Evolutionary conservation across 2,113 vertebrate species (phyloP).

Genomic region (Barnardius zonarius): DNA sequence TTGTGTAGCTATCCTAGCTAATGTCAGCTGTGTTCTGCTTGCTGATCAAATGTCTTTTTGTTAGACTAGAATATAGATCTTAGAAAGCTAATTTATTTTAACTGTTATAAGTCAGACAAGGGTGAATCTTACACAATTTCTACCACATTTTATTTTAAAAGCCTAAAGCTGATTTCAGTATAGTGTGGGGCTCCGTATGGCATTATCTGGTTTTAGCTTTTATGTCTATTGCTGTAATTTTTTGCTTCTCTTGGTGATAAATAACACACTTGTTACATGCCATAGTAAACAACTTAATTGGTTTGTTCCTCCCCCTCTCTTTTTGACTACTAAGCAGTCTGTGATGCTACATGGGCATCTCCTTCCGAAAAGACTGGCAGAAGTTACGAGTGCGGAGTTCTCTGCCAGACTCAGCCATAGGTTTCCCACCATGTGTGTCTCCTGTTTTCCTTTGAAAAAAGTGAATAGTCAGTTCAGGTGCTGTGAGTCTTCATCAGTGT

Average conservation of each 20-base stretch:
- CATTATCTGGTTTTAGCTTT: not conserved
- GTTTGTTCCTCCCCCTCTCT: not conserved
- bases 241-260: not conserved
- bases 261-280: not conserved
- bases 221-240: not conserved
- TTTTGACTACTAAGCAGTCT: not conserved
- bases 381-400: not conserved
- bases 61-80: not conserved
- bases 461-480: not conserved
- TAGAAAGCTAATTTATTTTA: not conserved
- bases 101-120: not conserved
- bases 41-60: not conserved
- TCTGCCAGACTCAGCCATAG: not conserved
- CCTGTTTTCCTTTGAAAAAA: not conserved
- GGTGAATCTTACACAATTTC: fast-evolving
- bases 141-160: not conserved
- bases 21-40: not conserved
- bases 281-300: not conserved
- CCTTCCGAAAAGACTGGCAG: not conserved
- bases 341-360: not conserved
- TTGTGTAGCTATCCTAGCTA: not conserved
- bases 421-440: not conserved
- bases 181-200: not conserved
- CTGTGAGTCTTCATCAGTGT: not conserved
- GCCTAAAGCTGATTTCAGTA: not conserved